phyloP scores from a whole-genome alignment of 2,113 vertebrate genomes.

The Brachirus orientalis region DNA sequence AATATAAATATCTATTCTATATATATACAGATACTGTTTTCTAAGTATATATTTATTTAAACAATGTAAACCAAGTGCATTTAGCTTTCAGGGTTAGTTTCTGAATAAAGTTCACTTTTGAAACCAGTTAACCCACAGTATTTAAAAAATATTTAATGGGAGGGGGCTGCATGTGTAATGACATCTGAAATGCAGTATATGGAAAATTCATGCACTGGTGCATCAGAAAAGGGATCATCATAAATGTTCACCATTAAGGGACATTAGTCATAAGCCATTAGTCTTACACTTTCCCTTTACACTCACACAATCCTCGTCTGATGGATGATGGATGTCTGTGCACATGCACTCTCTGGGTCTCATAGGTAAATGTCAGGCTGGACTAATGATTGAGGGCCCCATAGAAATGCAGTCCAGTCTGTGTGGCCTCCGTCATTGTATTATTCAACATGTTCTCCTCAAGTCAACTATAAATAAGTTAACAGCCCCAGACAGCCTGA shows the following conservation, averaged over 20 bases:
- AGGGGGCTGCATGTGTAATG: neutral
- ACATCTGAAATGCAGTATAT: neutral
- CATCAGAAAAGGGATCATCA: neutral
- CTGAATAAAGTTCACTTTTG: too few relatives aligned
- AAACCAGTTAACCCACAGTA: too few relatives aligned
- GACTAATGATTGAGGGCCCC: conserved; percentile 19
- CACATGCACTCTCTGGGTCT: neutral
- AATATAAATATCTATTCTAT: too few relatives aligned
- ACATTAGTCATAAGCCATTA: neutral
- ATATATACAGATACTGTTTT: neutral
- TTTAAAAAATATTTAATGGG: too few relatives aligned
- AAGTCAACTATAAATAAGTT: conserved; percentile 74
- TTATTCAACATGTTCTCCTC: conserved; percentile 74
- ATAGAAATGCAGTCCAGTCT: conserved; percentile 54
- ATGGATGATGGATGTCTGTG: neutral
- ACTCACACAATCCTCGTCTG: too few relatives aligned
- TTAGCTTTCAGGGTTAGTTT: neutral
- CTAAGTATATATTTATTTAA: neutral
- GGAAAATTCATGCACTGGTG: neutral
- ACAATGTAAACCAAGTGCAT: neutral
- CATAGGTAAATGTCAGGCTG: conserved; percentile 17
- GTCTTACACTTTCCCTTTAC: neutral
- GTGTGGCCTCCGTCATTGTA: conserved; percentile 65
- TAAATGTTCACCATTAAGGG: neutral
- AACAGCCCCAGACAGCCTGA: conserved; percentile 63